Evolutionary conservation across 2,888 invertebrate genomes (phyloP).

Genomic region (Acanthopleura granulata): DNA sequence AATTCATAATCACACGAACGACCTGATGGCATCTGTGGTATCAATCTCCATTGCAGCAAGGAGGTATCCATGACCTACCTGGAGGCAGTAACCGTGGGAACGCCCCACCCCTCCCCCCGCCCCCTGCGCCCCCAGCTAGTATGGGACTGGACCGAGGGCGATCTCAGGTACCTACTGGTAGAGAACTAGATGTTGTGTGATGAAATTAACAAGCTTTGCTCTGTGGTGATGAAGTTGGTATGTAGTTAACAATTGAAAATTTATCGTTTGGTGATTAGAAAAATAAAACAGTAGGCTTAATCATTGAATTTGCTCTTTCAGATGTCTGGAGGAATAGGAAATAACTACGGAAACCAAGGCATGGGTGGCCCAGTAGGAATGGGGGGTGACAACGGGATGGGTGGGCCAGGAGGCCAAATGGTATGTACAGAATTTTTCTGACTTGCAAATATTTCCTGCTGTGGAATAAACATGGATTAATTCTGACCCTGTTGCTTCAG

Average conservation of each 20-base stretch:
- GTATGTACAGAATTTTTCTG: conserved; percentile 14
- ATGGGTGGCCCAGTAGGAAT: conserved; percentile 22
- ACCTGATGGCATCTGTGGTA: neutral
- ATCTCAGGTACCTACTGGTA: conserved; percentile 14
- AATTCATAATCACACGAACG: neutral
- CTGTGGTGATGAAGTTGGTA: too few relatives aligned
- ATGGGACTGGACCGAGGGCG: conserved; percentile 37
- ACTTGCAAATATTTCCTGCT: neutral
- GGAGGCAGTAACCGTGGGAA: conserved; percentile 36
- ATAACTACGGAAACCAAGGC: conserved; percentile 28
- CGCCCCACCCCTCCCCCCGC: conserved; percentile 62
- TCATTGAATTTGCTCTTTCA: neutral
- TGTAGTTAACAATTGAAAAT: too few relatives aligned
- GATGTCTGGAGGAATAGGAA: conserved; percentile 26
- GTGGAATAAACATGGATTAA: too few relatives aligned
- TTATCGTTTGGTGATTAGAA: too few relatives aligned
- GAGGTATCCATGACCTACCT: conserved; percentile 25
- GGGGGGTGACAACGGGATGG: conserved; percentile 39
- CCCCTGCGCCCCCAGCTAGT: conserved; percentile 59
- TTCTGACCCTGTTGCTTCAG: too few relatives aligned
- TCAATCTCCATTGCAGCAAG: conserved; percentile 19
- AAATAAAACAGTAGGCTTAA: neutral
- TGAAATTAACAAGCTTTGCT: neutral
- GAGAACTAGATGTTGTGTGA: neutral
- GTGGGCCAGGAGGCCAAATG: conserved; percentile 27